These are phyloP conservation scores for Arrhamphus sclerolepis DNA, from an alignment of 2,797 vertebrate genomes.

Conservation along the genomic window DNA sequence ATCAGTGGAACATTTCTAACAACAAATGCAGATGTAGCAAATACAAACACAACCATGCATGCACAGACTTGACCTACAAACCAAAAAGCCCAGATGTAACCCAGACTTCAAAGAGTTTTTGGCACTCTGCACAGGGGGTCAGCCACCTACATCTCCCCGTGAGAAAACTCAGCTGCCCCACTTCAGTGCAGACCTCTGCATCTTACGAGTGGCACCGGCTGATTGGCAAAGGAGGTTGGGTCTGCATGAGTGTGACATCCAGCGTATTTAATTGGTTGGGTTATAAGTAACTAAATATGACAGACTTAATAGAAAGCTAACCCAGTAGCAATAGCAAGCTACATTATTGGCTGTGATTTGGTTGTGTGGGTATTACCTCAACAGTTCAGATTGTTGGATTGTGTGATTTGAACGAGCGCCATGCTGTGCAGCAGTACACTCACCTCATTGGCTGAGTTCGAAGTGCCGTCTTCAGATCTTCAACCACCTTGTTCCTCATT, in stretches of 20 bases:
- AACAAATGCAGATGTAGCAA: neutral
- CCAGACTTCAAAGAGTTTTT: constrained; percentile 52
- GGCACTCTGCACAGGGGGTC: constrained; percentile 55
- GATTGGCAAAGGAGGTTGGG: too few relatives aligned
- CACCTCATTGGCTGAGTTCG: constrained; percentile 98
- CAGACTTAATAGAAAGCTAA: constrained; percentile 8
- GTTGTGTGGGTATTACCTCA: constrained; percentile 16
- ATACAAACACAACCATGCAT: constrained; percentile 7
- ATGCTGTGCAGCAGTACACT: neutral
- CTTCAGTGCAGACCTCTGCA: constrained; percentile 44
- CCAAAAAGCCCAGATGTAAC: constrained; percentile 54
- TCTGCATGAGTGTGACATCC: too few relatives aligned
- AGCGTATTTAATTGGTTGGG: constrained; percentile 5
- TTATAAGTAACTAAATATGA: constrained; percentile 19
- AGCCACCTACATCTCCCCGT: constrained; percentile 38
- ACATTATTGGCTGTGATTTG: constrained; percentile 16
- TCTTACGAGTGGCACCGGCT: constrained; percentile 29
- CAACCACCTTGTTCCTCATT: constrained; percentile 96
- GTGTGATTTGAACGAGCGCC: neutral
- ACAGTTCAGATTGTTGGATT: constrained; percentile 8
- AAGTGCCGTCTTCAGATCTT: constrained; percentile 96
- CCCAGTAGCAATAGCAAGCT: constrained; percentile 7
- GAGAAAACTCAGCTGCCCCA: constrained; percentile 47
- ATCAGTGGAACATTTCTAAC: neutral
- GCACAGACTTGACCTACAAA: constrained; percentile 27